Percentiles rank a stretch among this genome's conserved stretches.
phyloP scores from a whole-genome alignment of 2,888 invertebrate species.

The Orchesella flavescens region DNA sequence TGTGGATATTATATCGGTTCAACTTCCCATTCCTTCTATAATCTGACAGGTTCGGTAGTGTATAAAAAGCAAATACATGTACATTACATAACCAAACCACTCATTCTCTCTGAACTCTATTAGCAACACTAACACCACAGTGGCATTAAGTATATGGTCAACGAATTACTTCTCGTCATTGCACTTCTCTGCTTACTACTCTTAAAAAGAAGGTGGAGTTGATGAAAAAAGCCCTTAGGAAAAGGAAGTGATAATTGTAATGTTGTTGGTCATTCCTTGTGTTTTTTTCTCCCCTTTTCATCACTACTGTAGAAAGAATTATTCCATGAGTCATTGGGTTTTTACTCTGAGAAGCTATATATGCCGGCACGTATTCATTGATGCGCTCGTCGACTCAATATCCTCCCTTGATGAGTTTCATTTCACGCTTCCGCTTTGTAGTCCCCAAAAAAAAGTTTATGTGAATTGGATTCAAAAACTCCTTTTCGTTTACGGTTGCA shows the following conservation, averaged over 20 bases:
- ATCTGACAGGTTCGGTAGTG: conserved; percentile 8
- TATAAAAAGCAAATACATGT: not conserved
- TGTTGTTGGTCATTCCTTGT: conserved; percentile 26
- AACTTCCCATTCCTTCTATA: not conserved
- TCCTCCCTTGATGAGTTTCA: conserved; percentile 31
- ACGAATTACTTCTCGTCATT: too few species aligned
- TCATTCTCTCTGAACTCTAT: too few species aligned
- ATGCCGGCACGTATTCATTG: conserved; percentile 1
- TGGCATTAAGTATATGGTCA: too few species aligned
- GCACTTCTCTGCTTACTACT: too few species aligned
- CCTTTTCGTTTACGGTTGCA: not conserved
- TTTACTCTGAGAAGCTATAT: not conserved
- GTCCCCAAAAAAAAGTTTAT: conserved; percentile 1
- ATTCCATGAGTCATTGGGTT: conserved; percentile 5
- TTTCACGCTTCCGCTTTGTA: conserved; percentile 17
- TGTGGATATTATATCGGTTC: not conserved
- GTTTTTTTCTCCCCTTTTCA: not conserved
- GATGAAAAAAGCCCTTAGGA: conserved; percentile 13
- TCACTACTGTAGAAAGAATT: not conserved
- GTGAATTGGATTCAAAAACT: conserved; percentile 12
- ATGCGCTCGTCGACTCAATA: conserved; percentile 21
- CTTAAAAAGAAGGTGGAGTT: too few species aligned
- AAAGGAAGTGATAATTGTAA: conserved; percentile 31
- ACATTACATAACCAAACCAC: not conserved
- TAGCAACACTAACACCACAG: too few species aligned